phyloP scores from a whole-genome alignment of 2,888 invertebrate species.

The Entomobrya multifasciata region DNA sequence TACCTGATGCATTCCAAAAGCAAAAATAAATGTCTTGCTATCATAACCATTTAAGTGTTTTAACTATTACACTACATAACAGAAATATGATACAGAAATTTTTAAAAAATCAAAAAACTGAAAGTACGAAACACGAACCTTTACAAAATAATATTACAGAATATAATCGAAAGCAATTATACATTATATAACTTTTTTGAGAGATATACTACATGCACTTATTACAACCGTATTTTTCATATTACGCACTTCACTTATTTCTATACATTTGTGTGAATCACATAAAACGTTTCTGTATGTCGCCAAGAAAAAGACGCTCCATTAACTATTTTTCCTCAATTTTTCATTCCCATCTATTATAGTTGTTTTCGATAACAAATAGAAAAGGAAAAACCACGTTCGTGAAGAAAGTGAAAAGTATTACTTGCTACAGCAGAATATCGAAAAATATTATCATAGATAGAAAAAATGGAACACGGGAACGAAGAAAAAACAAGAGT shows the following conservation, averaged over 20 bases:
- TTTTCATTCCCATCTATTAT: conserved; percentile 52
- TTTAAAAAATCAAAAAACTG: no score
- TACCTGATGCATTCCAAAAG: no score
- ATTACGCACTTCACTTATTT: background rate
- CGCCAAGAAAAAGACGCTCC: conserved; percentile 44
- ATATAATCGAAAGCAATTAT: background rate
- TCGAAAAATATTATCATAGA: conserved; percentile 18
- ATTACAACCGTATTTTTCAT: background rate
- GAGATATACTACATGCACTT: no score
- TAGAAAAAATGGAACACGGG: conserved; percentile 23
- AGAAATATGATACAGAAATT: no score
- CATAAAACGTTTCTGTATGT: conserved; percentile 26
- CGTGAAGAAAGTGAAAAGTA: conserved; percentile 68
- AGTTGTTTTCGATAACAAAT: conserved; percentile 47
- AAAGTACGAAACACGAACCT: no score
- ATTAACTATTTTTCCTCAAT: conserved; percentile 50
- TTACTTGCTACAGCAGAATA: conserved; percentile 44
- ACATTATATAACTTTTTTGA: background rate
- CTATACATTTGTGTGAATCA: background rate
- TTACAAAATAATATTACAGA: no score
- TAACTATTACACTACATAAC: no score
- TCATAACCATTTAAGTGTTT: no score
- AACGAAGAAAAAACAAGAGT: background rate
- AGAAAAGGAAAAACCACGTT: conserved; percentile 39
- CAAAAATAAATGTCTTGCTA: no score